phyloP scores from a whole-genome alignment of 2,888 invertebrate species.

The Escarpia spicata region DNA sequence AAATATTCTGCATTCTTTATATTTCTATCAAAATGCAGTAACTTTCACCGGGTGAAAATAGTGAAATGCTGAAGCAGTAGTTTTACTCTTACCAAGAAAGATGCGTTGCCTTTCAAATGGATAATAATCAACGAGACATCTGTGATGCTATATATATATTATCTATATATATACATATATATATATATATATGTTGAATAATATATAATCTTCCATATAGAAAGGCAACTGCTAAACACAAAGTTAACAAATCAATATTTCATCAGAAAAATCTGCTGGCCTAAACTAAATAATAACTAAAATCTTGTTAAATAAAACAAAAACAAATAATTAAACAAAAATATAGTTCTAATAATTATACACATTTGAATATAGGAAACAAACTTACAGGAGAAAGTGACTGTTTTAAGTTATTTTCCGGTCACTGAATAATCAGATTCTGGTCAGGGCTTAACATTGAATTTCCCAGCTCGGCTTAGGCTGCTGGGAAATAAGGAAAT shows the following conservation, averaged over 20 bases:
- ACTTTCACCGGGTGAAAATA: neutral
- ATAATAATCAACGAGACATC: neutral
- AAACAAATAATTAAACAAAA: neutral
- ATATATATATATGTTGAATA: neutral
- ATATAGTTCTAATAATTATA: neutral
- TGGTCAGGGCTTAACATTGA: neutral
- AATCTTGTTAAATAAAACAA: neutral
- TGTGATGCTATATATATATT: too few species aligned
- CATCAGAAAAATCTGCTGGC: neutral
- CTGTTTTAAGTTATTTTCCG: neutral
- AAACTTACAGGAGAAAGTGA: neutral
- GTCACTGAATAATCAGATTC: neutral
- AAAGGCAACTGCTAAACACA: neutral
- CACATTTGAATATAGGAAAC: neutral
- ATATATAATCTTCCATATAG: neutral
- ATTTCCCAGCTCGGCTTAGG: neutral
- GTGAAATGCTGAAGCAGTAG: neutral
- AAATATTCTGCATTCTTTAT: neutral
- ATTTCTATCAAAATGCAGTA: neutral
- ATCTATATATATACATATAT: too few species aligned
- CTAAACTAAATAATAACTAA: neutral
- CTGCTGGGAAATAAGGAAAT: neutral
- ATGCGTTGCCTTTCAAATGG: neutral
- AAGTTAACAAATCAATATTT: too few species aligned
- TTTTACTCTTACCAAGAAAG: neutral